A percentile compares a stretch with the other conserved stretches of the same genome.
These are phyloP conservation scores for Andrena praecox DNA, from an alignment of 2,888 invertebrate species.

Conservation along the genomic window DNA sequence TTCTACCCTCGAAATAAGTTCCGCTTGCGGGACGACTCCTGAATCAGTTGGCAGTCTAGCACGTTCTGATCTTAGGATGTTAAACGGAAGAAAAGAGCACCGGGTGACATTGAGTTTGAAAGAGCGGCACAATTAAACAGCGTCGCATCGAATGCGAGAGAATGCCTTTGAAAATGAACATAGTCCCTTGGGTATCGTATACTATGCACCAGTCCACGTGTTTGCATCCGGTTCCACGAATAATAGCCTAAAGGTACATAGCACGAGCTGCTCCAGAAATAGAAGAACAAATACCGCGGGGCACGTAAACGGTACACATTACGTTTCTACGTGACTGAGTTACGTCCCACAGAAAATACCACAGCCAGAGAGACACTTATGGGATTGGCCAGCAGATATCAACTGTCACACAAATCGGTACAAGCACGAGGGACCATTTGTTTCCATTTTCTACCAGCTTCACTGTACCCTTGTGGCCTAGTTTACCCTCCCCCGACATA, in stretches of 20 bases:
- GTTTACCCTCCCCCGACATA: too few relatives aligned
- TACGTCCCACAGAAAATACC: conserved; percentile 47
- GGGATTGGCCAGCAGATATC: conserved; percentile 13
- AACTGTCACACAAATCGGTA: conserved; percentile 18
- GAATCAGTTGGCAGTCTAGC: conserved; percentile 48
- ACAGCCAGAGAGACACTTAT: conserved; percentile 39
- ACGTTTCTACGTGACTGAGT: conserved; percentile 69
- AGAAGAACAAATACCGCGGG: conserved; percentile 62
- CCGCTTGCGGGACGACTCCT: conserved; percentile 8
- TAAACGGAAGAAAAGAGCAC: neutral
- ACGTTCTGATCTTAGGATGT: neutral
- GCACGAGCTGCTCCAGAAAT: conserved; percentile 46
- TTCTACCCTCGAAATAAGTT: conserved; percentile 24
- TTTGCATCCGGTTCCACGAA: conserved; percentile 29
- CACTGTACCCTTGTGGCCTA: too few relatives aligned
- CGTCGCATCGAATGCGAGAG: conserved; percentile 9
- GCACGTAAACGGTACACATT: conserved; percentile 75
- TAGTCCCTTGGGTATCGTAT: conserved; percentile 33
- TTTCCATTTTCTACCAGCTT: neutral
- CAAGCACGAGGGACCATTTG: conserved; percentile 3
- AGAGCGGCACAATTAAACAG: conserved; percentile 30
- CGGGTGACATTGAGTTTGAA: conserved; percentile 20
- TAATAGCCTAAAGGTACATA: conserved; percentile 50
- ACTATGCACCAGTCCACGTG: conserved; percentile 20
- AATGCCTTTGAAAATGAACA: conserved; percentile 30